Percentiles rank a stretch among this genome's conserved stretches.
These are phyloP conservation scores for Pyrgus malvae DNA, from an alignment of 2,888 invertebrate genomes.

Conservation along the genomic window DNA sequence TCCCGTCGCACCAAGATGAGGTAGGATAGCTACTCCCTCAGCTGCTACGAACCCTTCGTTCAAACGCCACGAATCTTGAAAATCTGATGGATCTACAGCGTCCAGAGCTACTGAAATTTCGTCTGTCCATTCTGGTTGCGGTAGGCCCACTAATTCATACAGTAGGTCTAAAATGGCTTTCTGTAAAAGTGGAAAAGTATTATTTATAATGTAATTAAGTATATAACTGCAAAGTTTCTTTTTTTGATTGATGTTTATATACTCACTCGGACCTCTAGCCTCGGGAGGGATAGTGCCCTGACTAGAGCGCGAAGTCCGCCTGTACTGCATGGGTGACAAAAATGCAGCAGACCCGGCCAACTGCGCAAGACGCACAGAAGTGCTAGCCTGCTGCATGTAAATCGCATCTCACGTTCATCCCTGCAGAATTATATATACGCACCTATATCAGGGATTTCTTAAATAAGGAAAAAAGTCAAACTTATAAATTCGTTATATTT, in stretches of 20 bases:
- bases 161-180: slow-evolving; percentile 95
- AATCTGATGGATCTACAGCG: slow-evolving; percentile 93
- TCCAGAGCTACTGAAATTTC: slow-evolving; percentile 94
- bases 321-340: slow-evolving; percentile 89
- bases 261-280: slow-evolving; percentile 94
- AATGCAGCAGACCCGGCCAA: slow-evolving; percentile 95
- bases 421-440: slow-evolving; percentile 57
- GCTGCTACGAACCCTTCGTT: slow-evolving; percentile 97
- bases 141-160: slow-evolving; percentile 93
- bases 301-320: slow-evolving; percentile 90
- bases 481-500: neutral
- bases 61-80: slow-evolving; percentile 92
- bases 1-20: slow-evolving; percentile 91
- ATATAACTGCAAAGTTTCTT: no score
- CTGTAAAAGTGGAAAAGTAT: slow-evolving; percentile 61
- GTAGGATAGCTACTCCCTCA: slow-evolving; percentile 93
- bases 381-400: slow-evolving; percentile 92
- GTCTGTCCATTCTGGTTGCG: slow-evolving; percentile 95
- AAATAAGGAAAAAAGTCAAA: neutral
- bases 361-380: slow-evolving; percentile 92
- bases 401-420: slow-evolving; percentile 90
- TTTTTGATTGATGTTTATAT: no score
- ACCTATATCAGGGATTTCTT: neutral
- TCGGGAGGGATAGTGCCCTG: slow-evolving; percentile 90
- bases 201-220: neutral